These are phyloP conservation scores for Heliconius aoede DNA, from an alignment of 2,888 invertebrate species.

Conservation along the genomic window DNA sequence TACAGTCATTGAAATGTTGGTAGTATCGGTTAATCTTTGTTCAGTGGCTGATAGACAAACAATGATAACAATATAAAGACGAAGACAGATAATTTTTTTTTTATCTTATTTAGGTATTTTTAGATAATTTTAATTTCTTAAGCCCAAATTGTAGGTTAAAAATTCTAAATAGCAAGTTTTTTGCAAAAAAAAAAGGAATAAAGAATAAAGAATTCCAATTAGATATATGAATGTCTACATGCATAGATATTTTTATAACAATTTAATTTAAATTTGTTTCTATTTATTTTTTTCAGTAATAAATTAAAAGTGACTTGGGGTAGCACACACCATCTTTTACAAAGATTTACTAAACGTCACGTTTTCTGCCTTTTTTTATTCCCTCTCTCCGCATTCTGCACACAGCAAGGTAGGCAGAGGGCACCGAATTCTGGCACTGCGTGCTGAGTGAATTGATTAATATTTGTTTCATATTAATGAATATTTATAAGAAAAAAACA, in stretches of 20 bases:
- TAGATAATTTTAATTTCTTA: background rate
- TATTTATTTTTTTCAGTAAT: too few species aligned
- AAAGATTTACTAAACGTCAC: too few species aligned
- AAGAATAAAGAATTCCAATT: background rate
- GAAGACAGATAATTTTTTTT: background rate
- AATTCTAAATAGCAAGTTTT: background rate
- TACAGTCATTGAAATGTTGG: background rate
- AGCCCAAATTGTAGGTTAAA: background rate
- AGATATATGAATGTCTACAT: too few species aligned
- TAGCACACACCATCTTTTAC: too few species aligned
- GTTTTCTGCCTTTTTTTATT: too few species aligned
- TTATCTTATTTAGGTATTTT: background rate
- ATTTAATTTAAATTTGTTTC: too few species aligned
- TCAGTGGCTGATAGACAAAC: conserved; percentile 6
- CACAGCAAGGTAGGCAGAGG: too few species aligned
- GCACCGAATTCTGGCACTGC: too few species aligned
- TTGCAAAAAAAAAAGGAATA: background rate
- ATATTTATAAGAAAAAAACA: background rate
- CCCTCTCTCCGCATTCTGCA: too few species aligned
- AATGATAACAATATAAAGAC: conserved; percentile 3
- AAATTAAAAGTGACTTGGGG: too few species aligned
- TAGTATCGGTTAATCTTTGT: background rate
- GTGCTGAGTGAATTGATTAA: too few species aligned
- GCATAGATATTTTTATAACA: background rate
- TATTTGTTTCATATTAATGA: too few species aligned